Base-by-base conservation (phyloP, 2,113 vertebrate genomes). In the Phyllostomus discolor region DNA sequence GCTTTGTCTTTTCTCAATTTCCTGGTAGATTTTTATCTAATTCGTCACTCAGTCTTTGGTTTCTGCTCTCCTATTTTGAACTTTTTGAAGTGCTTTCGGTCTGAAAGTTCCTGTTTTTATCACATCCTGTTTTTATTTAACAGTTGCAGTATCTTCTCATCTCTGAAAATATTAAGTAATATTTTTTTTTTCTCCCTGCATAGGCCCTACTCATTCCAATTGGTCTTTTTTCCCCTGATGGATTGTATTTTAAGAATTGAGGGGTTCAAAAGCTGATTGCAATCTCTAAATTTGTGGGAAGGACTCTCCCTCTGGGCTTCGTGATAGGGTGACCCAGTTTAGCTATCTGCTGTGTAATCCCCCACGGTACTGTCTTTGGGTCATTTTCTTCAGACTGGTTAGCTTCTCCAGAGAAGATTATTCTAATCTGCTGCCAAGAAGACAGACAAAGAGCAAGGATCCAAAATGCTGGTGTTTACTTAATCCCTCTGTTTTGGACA, bases 31-130 rank as follows among this genome's bases (percentile, higher is more conserved):
- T 73, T 73, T 93, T 62, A 88, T 50, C 54, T 76, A 43, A 69
- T 75, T 84, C 50, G 28, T 88, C 81, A 59, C 26, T 93, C 16
- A 33, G 17, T 70, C 70, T 81, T 93, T 81, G 38, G 24, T 64
- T 73, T 96, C 81, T 84, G 22, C 57, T 76, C 5, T 90, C 62
- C 41, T 38, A 33, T 79, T 84, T 94, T 94, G 50, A 91, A 76
- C 62, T 93, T 64, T 70, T 16, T 54, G 43, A 81, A 17, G 7
- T 84, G 75, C 54, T 78, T 91, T 85, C 91, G 59, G 41, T 73
- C 75, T 54, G n/a, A 48, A 88, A 94, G 31, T 54, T 54, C 35
- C 70, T 75, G 50, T 80, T 89, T 93, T 64, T 62, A 50, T 88
- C 50, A 70, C 28, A 43, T 72, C n/a, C 66, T 81, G 33, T 50